Percentiles rank a stretch among this genome's conserved stretches.
Conservation (phyloP, 2,888 invertebrate species). For the Laothoe populi region DNA sequence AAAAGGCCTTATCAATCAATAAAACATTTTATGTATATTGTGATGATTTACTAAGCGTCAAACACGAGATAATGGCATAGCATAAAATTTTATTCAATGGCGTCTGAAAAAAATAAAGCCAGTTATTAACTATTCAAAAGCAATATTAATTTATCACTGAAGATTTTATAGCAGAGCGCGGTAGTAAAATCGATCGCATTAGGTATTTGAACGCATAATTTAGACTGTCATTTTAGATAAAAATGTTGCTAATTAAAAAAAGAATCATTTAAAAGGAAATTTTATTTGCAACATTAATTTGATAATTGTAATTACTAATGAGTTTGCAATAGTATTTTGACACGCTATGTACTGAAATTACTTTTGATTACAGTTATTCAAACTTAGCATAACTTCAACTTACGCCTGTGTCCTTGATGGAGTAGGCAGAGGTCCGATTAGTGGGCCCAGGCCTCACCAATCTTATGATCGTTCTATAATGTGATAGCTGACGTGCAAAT, state of each 20-base stretch:
- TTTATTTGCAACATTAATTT: neutral
- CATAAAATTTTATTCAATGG: neutral
- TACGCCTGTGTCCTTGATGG: too few species aligned
- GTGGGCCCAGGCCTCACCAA: too few species aligned
- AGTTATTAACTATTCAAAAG: neutral
- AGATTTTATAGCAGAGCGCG: neutral
- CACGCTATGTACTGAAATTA: too few species aligned
- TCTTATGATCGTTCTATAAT: too few species aligned
- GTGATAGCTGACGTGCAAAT: too few species aligned
- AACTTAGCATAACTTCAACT: too few species aligned
- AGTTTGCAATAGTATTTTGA: too few species aligned
- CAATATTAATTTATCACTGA: neutral
- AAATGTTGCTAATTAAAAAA: conserved; percentile 2
- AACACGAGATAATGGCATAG: neutral
- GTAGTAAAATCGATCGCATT: neutral
- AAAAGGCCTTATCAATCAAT: too few species aligned
- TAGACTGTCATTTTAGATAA: conserved; percentile 5
- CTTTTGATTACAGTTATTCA: too few species aligned
- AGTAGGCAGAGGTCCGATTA: too few species aligned
- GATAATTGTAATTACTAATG: too few species aligned
- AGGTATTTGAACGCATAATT: conserved; percentile 2
- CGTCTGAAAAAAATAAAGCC: conserved; percentile 6
- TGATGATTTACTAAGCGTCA: neutral
- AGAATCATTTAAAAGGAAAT: neutral
- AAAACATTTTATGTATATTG: too few species aligned